Evolutionary conservation across 2,113 vertebrate genomes (phyloP).

Genomic region (Rynchops niger): DNA sequence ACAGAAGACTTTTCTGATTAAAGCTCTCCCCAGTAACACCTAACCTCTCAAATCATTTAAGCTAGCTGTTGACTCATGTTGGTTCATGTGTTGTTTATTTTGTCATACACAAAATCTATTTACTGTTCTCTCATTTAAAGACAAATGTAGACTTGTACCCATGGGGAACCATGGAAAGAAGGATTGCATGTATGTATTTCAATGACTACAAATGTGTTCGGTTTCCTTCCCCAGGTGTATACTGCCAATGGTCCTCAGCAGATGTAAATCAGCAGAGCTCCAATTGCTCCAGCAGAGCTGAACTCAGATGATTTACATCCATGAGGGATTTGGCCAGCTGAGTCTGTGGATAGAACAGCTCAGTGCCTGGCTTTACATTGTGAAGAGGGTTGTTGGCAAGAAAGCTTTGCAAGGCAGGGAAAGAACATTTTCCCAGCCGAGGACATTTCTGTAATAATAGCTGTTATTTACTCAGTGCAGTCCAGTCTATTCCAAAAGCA

Average conservation of each 20-base stretch:
- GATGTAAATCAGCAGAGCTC: background rate
- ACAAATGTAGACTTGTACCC: background rate
- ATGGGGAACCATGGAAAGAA: background rate
- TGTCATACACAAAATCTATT: background rate
- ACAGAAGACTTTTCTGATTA: background rate
- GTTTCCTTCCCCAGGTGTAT: background rate
- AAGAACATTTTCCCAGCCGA: background rate
- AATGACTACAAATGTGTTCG: background rate
- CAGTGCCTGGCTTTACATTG: background rate
- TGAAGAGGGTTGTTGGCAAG: background rate
- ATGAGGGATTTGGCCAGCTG: background rate
- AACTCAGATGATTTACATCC: background rate
- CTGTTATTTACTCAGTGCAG: background rate
- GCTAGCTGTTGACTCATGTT: background rate
- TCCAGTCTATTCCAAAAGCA: background rate
- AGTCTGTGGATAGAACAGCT: background rate
- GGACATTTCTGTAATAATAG: background rate
- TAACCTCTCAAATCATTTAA: background rate
- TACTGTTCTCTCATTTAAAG: background rate
- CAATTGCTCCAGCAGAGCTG: background rate
- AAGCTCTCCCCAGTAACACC: background rate
- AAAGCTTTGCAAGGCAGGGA: background rate
- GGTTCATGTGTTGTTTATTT: background rate
- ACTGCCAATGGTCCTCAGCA: background rate
- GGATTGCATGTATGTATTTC: background rate